Percentiles rank a stretch among this genome's conserved stretches.
Conservation (phyloP, 37 sponge, comb jelly and placozoan genomes). For the Geodia barretti region DNA sequence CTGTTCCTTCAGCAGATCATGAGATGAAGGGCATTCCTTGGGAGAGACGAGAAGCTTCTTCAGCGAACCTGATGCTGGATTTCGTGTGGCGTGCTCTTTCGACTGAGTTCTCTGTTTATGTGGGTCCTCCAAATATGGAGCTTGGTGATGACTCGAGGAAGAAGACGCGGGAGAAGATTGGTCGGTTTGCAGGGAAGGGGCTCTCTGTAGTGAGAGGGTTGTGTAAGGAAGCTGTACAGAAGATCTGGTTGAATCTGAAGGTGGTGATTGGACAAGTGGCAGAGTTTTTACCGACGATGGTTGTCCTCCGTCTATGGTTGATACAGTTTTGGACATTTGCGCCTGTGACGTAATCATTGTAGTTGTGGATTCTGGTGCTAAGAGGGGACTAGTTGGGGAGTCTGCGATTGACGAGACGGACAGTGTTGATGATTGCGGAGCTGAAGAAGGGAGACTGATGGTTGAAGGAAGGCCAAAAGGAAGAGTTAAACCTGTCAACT, state of each 20-base stretch:
- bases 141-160: neutral
- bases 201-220: no score
- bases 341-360: neutral
- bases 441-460: neutral
- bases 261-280: neutral
- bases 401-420: neutral
- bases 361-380: neutral
- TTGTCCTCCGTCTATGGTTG: neutral
- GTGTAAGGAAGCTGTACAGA: no score
- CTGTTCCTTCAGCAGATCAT: neutral
- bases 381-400: neutral
- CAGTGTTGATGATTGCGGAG: neutral
- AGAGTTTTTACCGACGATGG: neutral
- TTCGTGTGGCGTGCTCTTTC: neutral
- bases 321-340: no score
- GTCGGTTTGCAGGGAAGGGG: neutral
- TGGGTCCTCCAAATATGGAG: no score
- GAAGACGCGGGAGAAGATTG: neutral
- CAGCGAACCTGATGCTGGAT: neutral
- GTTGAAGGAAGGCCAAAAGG: neutral
- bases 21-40: no score
- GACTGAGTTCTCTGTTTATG: neutral
- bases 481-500: no score
- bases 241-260: neutral
- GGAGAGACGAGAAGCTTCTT: neutral